phyloP scores from a whole-genome alignment of 2,888 invertebrate species.

The Tortricodes alternella region DNA sequence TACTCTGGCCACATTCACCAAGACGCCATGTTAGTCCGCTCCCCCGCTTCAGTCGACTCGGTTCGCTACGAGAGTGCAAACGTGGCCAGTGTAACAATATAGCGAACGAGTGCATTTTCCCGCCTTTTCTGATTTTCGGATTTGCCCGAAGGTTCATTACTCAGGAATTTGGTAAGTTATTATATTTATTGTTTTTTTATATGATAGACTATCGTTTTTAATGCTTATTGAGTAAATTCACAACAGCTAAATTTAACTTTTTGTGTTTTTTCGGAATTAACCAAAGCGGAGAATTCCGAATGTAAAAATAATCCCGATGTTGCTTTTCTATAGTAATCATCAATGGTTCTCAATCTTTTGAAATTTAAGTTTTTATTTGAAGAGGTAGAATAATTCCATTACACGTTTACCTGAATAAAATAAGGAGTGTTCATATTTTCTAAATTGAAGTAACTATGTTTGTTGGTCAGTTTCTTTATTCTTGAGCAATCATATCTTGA shows the following conservation, averaged over 20 bases:
- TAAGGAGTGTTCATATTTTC: neutral
- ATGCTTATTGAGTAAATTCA: neutral
- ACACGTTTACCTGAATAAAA: neutral
- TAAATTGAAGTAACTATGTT: neutral
- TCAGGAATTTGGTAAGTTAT: constrained; percentile 2
- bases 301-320: constrained; percentile 2
- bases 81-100: neutral
- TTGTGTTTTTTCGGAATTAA: constrained; percentile 1
- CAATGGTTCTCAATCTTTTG: constrained; percentile 8
- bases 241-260: neutral
- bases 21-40: constrained; percentile 2
- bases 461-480: too few species aligned
- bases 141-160: neutral
- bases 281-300: neutral
- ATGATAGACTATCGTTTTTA: constrained; percentile 6
- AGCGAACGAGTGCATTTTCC: neutral
- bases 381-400: neutral
- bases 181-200: neutral
- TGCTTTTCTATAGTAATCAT: constrained; percentile 1
- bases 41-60: neutral
- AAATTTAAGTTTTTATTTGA: neutral
- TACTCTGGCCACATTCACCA: neutral
- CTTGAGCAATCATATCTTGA: too few species aligned
- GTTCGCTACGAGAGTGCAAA: neutral
- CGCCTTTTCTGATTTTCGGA: neutral